Base-by-base conservation (phyloP, 2,888 invertebrate genomes). In the Tiliacea aurago region DNA sequence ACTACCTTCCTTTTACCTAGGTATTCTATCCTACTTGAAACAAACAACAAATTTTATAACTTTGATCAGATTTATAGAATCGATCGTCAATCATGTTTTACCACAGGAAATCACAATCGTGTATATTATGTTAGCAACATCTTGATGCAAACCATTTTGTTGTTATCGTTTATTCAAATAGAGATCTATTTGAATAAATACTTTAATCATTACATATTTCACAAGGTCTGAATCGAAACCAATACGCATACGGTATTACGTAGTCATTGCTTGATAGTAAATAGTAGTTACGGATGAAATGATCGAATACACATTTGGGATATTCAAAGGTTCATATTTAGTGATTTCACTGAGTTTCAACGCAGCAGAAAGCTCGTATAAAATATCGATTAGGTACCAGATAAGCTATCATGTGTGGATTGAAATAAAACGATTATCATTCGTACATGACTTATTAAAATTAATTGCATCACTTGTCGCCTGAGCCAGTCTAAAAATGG, bases 401-500 rank as follows among this genome's bases (percentile, higher is more conserved):
- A 75, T 70, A 81, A 61, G 55, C 28, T 66, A 74, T 75, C 41
- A 65, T 53, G 49, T 62, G 56, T 49, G 33, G 70, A 70, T 72
- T 76, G 59, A 73, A 76, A 73, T 72, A 77, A 73, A 83, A 56
- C 33, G 62, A 78, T 77, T 63, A 79, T 49, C 18, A 63, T 43
- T 65, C 72, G 66, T 76, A 74, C 62, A 81, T 79, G 73, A 74
- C 49, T 85, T 77, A 85, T 84, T 77, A 74, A 74, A 82, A 73
- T 76, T 69, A 84, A 78, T 79, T 77, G 68, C 84, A 82, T 74
- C 72, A 77, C 76, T 77, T 74, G 81, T 77, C 85, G 77, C 72
- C 65, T 70, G 70, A 66, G 73, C 66, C 63, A 18, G 69, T 73
- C 86, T 83, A 79, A 85, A 84, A 77, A 85, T 78, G 83, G 83